These are phyloP conservation scores for Hystrix cristata DNA, from an alignment of 2,113 vertebrate genomes.

Conservation along the genomic window DNA sequence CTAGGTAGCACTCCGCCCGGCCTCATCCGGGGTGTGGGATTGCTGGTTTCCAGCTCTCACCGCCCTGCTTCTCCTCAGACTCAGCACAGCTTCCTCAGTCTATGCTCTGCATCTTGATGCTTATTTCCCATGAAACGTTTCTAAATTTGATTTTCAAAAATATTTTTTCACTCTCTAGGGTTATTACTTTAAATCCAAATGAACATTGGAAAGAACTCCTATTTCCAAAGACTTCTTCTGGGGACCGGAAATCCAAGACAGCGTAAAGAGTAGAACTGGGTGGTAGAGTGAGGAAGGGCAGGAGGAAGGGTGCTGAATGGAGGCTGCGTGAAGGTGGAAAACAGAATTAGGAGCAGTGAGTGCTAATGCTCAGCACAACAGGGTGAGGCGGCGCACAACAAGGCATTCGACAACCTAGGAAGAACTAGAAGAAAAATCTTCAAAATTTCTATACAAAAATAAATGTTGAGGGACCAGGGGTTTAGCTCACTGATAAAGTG, in stretches of 20 bases:
- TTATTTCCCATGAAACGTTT: not conserved
- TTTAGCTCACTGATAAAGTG: too few relatives aligned
- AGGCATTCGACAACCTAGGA: not conserved
- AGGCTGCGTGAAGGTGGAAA: not conserved
- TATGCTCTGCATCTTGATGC: fast-evolving
- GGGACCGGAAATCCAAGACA: not conserved
- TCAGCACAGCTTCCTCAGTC: not conserved
- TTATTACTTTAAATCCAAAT: not conserved
- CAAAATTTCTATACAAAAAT: not conserved
- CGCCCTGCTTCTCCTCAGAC: fast-evolving
- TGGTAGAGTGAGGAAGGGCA: too few relatives aligned
- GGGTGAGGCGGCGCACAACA: not conserved
- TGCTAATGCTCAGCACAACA: not conserved
- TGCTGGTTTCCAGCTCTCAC: fast-evolving
- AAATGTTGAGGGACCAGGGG: not conserved
- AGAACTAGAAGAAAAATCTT: not conserved
- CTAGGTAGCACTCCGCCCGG: too few relatives aligned
- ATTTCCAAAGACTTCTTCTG: not conserved
- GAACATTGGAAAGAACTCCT: not conserved
- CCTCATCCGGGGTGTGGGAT: fast-evolving
- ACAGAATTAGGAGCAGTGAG: fast-evolving
- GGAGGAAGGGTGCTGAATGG: not conserved
- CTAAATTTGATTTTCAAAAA: not conserved
- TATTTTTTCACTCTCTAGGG: not conserved
- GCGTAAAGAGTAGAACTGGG: not conserved